phyloP scores from a whole-genome alignment of 2,888 invertebrate genomes.

The Trichogramma evanescens region DNA sequence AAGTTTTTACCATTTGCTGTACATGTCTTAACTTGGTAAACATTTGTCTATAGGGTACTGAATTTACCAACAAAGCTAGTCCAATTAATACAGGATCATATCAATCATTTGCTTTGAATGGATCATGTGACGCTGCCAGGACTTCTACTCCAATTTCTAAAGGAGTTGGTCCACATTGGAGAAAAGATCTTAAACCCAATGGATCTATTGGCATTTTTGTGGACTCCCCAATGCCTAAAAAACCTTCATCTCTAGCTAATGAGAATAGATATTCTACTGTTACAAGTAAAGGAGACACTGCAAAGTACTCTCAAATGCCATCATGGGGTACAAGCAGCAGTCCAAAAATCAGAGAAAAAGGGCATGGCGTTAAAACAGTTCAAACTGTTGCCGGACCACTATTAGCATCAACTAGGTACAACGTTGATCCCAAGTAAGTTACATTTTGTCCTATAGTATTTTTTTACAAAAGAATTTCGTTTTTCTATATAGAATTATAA shows the following conservation, averaged over 20 bases:
- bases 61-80: conserved; percentile 8
- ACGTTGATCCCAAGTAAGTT: conserved; percentile 48
- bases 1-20: not conserved
- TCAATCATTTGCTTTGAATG: conserved; percentile 16
- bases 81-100: conserved; percentile 9
- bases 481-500: not conserved
- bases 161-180: conserved; percentile 13
- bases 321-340: conserved; percentile 37
- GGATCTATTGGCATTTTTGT: conserved; percentile 22
- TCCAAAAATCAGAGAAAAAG: conserved; percentile 35
- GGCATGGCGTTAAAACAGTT: conserved; percentile 33
- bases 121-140: conserved; percentile 7
- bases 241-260: not conserved
- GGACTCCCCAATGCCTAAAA: conserved; percentile 8
- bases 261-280: conserved; percentile 3
- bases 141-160: conserved; percentile 32
- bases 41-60: conserved; percentile 1
- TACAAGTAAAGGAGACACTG: conserved; percentile 27
- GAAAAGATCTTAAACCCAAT: conserved; percentile 26
- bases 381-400: conserved; percentile 47
- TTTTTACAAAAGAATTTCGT: not conserved
- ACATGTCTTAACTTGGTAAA: not conserved
- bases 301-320: conserved; percentile 30
- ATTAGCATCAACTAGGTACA: conserved; percentile 47
- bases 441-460: conserved; percentile 1